These are phyloP conservation scores for Corapipo altera DNA, from an alignment of 2,113 vertebrate species.

Conservation along the genomic window DNA sequence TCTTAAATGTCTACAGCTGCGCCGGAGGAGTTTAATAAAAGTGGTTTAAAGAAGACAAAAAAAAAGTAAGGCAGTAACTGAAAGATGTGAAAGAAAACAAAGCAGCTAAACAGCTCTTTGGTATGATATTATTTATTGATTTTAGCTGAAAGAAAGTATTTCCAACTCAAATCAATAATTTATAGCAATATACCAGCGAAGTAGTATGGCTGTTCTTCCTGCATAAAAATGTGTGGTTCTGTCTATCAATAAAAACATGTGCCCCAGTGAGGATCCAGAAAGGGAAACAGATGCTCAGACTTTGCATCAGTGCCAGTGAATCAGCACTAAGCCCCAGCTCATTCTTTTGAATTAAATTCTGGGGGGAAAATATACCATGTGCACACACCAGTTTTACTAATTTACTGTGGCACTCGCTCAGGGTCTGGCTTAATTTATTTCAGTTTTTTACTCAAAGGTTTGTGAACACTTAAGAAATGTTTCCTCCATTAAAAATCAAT, in stretches of 20 bases:
- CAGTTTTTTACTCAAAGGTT: conserved; percentile 50
- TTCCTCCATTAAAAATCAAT: conserved; percentile 73
- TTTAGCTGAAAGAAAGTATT: conserved; percentile 62
- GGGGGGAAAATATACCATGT: neutral
- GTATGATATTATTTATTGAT: conserved; percentile 68
- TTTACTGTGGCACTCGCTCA: conserved; percentile 32
- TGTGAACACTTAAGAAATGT: conserved; percentile 56
- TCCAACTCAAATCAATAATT: conserved; percentile 64
- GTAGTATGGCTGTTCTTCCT: neutral
- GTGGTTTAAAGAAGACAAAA: neutral
- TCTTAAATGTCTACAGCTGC: neutral
- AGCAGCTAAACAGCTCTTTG: conserved; percentile 57
- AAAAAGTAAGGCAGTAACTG: neutral
- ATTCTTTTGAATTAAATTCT: conserved; percentile 47
- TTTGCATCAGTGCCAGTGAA: neutral
- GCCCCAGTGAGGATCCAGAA: conserved; percentile 37
- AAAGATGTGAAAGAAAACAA: conserved; percentile 46
- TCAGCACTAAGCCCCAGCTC: conserved; percentile 1
- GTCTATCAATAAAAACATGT: conserved; percentile 24
- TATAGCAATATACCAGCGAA: conserved; percentile 30
- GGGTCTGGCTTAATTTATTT: conserved; percentile 34
- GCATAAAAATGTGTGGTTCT: conserved; percentile 55
- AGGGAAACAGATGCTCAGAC: conserved; percentile 26
- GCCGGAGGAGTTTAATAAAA: conserved; percentile 5
- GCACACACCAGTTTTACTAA: neutral